phyloP scores from a whole-genome alignment of 1,140 invertebrate species.

The Euwallacea similis region DNA sequence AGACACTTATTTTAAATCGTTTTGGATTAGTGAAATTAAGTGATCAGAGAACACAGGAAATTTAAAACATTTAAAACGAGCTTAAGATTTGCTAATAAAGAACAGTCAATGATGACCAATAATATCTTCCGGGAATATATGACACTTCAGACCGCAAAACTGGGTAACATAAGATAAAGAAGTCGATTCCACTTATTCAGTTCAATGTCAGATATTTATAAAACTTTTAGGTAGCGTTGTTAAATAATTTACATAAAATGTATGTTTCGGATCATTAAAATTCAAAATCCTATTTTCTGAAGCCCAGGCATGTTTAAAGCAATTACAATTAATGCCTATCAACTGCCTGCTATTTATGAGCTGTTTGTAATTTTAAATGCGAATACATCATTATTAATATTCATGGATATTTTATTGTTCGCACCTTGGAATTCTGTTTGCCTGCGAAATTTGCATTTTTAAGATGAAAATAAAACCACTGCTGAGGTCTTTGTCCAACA shows the following conservation, averaged over 20 bases:
- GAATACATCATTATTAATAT: slow-evolving; percentile 5
- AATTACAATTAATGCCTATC: background rate
- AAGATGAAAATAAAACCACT: background rate
- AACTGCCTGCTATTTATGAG: background rate
- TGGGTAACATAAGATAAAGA: too few species aligned
- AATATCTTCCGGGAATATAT: too few species aligned
- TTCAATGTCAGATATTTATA: background rate
- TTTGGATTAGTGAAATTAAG: background rate
- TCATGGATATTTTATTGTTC: slow-evolving; percentile 7
- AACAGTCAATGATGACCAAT: too few species aligned
- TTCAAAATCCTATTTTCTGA: background rate
- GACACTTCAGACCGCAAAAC: too few species aligned
- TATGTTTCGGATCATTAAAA: background rate
- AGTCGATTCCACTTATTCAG: background rate
- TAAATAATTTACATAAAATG: background rate
- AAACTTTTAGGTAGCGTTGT: background rate
- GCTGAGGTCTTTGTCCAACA: background rate
- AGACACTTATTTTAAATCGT: background rate
- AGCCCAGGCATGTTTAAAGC: background rate
- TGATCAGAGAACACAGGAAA: too few species aligned
- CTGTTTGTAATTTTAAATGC: slow-evolving; percentile 12
- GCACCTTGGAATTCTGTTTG: slow-evolving; percentile 1
- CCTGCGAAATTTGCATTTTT: background rate
- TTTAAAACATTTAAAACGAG: too few species aligned
- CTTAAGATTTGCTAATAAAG: too few species aligned